Conservation (phyloP, 1,140 invertebrate species). For the Littorina saxatilis region DNA sequence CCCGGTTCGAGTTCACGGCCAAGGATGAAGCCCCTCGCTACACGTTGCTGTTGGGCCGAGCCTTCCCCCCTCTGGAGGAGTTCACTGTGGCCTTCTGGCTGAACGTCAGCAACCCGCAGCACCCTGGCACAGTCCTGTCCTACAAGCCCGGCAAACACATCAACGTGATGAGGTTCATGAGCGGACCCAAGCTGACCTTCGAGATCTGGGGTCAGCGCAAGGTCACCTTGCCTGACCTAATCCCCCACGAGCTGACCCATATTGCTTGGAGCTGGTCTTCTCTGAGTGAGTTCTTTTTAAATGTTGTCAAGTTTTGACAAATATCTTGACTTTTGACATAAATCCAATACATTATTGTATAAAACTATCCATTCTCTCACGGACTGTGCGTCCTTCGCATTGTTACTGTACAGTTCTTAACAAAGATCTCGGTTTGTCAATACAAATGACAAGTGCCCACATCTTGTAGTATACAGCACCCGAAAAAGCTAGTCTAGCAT, state of each 20-base stretch:
- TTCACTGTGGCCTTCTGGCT: constrained; percentile 74
- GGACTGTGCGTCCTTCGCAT: no score
- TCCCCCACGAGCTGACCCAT: constrained; percentile 62
- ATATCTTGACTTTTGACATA: no score
- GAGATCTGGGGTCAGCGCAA: constrained; percentile 55
- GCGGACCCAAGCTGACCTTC: constrained; percentile 62
- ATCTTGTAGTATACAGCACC: no score
- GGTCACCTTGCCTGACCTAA: constrained; percentile 54
- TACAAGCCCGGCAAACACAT: constrained; percentile 60
- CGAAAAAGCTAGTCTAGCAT: no score
- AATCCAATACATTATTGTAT: no score
- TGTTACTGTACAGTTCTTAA: no score
- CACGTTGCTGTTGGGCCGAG: constrained; percentile 69
- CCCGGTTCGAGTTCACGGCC: constrained; percentile 69
- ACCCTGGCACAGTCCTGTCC: constrained; percentile 68
- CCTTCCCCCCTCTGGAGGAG: constrained; percentile 67
- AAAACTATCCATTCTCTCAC: no score
- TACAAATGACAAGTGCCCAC: no score
- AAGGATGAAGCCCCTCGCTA: constrained; percentile 63
- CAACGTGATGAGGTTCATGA: constrained; percentile 57
- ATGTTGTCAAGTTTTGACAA: no score
- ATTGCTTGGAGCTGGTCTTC: constrained; percentile 69
- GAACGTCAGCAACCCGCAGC: constrained; percentile 49
- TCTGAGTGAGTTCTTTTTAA: constrained; percentile 44
- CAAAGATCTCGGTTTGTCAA: no score